These are phyloP conservation scores for Thryonomys swinderianus DNA, from an alignment of 2,113 vertebrate genomes.

Conservation along the genomic window DNA sequence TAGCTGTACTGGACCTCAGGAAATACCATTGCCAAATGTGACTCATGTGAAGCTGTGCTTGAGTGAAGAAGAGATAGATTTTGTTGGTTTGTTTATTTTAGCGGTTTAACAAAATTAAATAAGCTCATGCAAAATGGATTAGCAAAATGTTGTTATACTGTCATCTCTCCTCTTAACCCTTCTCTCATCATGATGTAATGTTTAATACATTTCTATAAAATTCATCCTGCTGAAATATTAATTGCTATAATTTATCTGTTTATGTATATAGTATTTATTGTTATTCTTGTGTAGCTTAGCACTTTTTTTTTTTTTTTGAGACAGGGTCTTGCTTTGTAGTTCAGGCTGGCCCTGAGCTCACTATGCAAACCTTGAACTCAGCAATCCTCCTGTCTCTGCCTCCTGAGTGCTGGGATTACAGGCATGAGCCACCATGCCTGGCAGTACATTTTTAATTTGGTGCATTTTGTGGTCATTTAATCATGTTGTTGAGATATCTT, in stretches of 20 bases:
- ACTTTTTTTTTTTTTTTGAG: too few species aligned
- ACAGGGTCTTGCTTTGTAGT: too few species aligned
- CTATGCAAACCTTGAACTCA: too few species aligned
- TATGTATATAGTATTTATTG: background rate
- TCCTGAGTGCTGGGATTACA: too few species aligned
- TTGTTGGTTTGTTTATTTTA: conserved; percentile 34
- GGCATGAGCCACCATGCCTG: too few species aligned
- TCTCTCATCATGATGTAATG: background rate
- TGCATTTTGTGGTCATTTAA: background rate
- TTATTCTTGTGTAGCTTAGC: background rate
- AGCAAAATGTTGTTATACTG: background rate
- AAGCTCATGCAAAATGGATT: background rate
- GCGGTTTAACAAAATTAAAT: conserved; percentile 49
- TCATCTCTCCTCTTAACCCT: background rate
- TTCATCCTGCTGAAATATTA: background rate
- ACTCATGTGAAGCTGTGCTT: background rate
- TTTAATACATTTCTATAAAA: background rate
- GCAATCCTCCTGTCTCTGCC: too few species aligned
- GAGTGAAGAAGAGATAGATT: background rate
- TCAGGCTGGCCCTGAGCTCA: too few species aligned
- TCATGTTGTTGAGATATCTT: background rate
- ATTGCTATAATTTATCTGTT: background rate
- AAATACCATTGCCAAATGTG: background rate
- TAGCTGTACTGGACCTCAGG: background rate
- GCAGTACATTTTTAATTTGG: too few species aligned